Evolutionary conservation across 2,888 invertebrate species (phyloP).

Genomic region (Xestia xanthographa): DNA sequence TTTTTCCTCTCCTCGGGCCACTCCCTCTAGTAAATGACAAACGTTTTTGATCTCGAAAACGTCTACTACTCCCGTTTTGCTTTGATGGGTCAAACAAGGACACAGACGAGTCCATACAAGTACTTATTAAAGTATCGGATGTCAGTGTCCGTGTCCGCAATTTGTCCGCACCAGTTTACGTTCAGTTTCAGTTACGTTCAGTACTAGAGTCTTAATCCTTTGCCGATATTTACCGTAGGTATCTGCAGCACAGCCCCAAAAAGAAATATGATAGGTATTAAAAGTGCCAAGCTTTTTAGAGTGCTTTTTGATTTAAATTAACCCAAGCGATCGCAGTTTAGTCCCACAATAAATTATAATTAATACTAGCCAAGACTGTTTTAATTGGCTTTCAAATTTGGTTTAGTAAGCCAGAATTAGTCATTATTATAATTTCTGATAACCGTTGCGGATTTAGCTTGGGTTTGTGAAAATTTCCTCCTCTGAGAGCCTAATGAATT

Average conservation of each 20-base stretch:
- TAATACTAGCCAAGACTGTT: conserved; percentile 40
- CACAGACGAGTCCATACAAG: neutral
- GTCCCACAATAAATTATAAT: conserved; percentile 51
- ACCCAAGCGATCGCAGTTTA: conserved; percentile 30
- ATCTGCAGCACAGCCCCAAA: neutral
- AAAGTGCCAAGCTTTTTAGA: conserved; percentile 25
- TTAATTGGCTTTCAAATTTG: conserved; percentile 55
- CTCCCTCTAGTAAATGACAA: too few species aligned
- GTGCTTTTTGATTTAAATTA: conserved; percentile 29
- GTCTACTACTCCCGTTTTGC: neutral
- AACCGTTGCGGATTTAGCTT: conserved; percentile 8
- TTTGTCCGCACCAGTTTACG: neutral
- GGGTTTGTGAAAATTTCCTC: conserved; percentile 2
- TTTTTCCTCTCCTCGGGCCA: too few species aligned
- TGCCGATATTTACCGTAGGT: neutral
- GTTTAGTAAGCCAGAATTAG: conserved; percentile 41
- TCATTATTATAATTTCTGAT: conserved; percentile 48
- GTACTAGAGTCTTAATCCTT: neutral
- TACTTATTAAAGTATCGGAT: neutral
- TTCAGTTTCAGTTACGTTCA: too few species aligned
- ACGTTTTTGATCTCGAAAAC: neutral
- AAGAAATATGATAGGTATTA: conserved; percentile 29
- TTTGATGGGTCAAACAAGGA: neutral
- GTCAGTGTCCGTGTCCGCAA: neutral
- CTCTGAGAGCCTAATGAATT: neutral